phyloP scores from a whole-genome alignment of 1,140 invertebrate genomes.

The Luehdorfia chinensis region DNA sequence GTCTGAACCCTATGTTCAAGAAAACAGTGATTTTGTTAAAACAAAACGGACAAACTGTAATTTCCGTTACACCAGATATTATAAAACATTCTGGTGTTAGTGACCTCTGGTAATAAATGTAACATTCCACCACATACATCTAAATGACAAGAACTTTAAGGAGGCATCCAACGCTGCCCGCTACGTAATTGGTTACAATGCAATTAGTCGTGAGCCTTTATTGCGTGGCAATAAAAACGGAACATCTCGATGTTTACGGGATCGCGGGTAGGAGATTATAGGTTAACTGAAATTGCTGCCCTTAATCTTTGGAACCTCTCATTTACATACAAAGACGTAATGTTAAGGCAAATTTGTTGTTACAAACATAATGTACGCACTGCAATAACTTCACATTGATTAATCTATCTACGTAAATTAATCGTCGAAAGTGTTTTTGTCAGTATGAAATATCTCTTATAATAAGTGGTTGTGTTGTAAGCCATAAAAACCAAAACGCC shows the following conservation, averaged over 20 bases:
- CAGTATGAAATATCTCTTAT: too few species aligned
- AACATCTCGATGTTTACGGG: conserved; percentile 21
- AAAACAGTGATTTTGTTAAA: too few species aligned
- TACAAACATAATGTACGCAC: too few species aligned
- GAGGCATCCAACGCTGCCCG: conserved; percentile 3
- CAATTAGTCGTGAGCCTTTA: conserved; percentile 27
- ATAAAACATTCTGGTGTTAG: not conserved
- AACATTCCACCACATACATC: conserved; percentile 1
- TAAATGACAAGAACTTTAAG: conserved; percentile 3
- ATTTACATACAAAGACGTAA: conserved; percentile 24
- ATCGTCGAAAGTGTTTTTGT: too few species aligned
- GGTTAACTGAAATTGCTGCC: conserved; percentile 16
- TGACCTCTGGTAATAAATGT: conserved; percentile 8
- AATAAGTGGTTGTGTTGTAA: too few species aligned
- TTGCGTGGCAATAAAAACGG: conserved; percentile 24
- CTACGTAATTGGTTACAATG: conserved; percentile 20
- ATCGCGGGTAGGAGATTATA: conserved; percentile 21
- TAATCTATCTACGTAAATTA: too few species aligned
- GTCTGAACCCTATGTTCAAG: too few species aligned
- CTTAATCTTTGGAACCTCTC: conserved; percentile 7
- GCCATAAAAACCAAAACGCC: too few species aligned
- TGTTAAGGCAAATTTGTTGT: too few species aligned
- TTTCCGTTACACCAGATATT: not conserved
- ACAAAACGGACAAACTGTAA: too few species aligned
- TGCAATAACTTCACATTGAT: too few species aligned